These are phyloP conservation scores for Nylanderia fulva DNA, from an alignment of 1,140 invertebrate species.

Conservation along the genomic window DNA sequence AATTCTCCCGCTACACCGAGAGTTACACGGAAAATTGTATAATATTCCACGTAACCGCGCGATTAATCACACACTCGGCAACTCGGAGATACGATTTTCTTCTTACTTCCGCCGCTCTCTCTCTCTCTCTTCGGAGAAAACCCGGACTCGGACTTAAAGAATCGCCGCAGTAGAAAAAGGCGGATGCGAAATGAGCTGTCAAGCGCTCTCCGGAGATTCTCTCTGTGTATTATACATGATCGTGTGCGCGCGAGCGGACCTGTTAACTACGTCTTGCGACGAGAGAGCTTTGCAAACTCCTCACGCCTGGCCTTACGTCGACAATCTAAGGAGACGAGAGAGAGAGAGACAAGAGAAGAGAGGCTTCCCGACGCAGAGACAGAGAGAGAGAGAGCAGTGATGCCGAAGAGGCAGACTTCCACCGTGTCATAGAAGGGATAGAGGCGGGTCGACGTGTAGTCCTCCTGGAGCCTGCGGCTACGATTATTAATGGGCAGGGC, in stretches of 20 bases:
- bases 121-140: too few relatives aligned
- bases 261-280: slow-evolving; percentile 81
- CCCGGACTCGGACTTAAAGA: too few relatives aligned
- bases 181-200: slow-evolving; percentile 82
- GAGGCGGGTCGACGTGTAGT: slow-evolving; percentile 58
- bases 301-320: slow-evolving; percentile 75
- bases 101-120: slow-evolving; percentile 9
- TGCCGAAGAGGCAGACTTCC: slow-evolving; percentile 54
- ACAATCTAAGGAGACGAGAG: slow-evolving; percentile 33
- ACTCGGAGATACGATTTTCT: slow-evolving; percentile 35
- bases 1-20: background rate
- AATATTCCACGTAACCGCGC: slow-evolving; percentile 40
- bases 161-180: slow-evolving; percentile 69
- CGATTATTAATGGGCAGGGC: slow-evolving; percentile 81
- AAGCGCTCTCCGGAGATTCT: slow-evolving; percentile 79
- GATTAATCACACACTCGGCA: slow-evolving; percentile 48
- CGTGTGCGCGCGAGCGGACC: slow-evolving; percentile 53
- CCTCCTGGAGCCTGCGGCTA: slow-evolving; percentile 73
- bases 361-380: background rate
- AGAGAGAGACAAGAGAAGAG: slow-evolving; percentile 31
- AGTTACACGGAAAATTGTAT: slow-evolving; percentile 25
- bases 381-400: slow-evolving; percentile 36
- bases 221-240: slow-evolving; percentile 80
- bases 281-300: slow-evolving; percentile 83
- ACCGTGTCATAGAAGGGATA: slow-evolving; percentile 53